These are phyloP conservation scores for Leptinotarsa undecemlineata DNA, from an alignment of 1,140 invertebrate species.

Conservation along the genomic window DNA sequence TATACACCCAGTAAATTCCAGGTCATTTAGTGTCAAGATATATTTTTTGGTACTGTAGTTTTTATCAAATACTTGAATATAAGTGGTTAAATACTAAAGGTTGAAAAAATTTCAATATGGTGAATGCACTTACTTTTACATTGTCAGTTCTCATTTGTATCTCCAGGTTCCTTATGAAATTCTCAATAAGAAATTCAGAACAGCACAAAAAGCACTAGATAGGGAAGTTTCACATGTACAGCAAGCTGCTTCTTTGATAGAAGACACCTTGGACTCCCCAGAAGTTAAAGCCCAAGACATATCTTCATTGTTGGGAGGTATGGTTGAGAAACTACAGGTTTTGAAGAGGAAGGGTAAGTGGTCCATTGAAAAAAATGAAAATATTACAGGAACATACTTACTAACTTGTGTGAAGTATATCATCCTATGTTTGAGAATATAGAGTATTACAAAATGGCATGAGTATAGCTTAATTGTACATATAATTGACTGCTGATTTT, in stretches of 20 bases:
- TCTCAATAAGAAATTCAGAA: conserved; percentile 95
- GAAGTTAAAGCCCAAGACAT: conserved; percentile 70
- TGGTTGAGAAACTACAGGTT: conserved; percentile 85
- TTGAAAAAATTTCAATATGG: background rate
- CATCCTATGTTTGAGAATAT: no score
- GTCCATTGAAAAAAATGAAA: no score
- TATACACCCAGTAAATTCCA: background rate
- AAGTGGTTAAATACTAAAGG: conserved; percentile 8
- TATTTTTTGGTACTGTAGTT: background rate
- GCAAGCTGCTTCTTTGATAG: conserved; percentile 77
- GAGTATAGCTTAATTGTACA: no score
- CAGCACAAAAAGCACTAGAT: conserved; percentile 91
- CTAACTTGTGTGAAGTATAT: no score
- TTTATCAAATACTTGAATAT: conserved; percentile 18
- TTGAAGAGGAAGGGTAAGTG: conserved; percentile 78
- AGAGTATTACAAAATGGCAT: no score
- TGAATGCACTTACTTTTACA: no score
- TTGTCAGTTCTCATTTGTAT: background rate
- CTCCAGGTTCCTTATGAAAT: conserved; percentile 94
- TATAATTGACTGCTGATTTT: no score
- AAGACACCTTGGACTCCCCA: conserved; percentile 67
- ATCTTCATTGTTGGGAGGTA: conserved; percentile 78
- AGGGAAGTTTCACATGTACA: conserved; percentile 90
- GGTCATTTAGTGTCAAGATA: background rate
- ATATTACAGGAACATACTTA: no score